Evolutionary conservation across 2,888 invertebrate genomes (phyloP), one percentile per base, ranked within the genome.

Genomic region (Nematopogon swammerdamellus): DNA sequence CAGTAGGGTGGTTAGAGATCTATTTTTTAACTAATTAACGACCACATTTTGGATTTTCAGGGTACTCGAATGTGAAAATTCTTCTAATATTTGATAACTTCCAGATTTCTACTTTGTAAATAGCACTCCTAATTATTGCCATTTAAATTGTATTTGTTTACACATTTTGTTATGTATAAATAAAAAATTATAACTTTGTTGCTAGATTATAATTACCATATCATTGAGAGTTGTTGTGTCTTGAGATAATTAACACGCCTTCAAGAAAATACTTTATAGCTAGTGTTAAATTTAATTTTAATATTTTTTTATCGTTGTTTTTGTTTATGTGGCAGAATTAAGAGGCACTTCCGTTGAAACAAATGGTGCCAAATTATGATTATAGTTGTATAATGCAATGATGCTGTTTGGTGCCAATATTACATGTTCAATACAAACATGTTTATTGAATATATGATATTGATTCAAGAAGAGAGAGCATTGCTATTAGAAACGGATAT

Each of bases 271-370:
- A 6, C 25, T 58, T 60, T 60, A 63, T 64, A 63, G 55, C 60
- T 65, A 53, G 43, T 19, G 45, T 62, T 56, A 56, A 30, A 42
- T 43, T 18, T 54, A 59, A 56, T 57, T 59, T 57, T 48, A 54
- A 53, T 58, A 55, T 58, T 58, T 62, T 63, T 66, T 67, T 69
- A 62, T 59, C 57, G 59, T 18, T 59, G 65, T 67, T 74, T 74
- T 75, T 75, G 63, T 64, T 70, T 67, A 69, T 70, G 25, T 25
- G n/a, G 25, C 25, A 25, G 25, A 25, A 25, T 8, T 25, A 6
- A 8, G 4, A 6, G 4, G 4, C 25, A 6, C 25, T 25, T 25
- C 25, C 4, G 25, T 25, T 25, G 25, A 4, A 6, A 25, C 4
- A 25, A 25, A 8, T 25, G 25, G 25, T 25, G 25, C 25, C 25